Base-by-base conservation (phyloP, 2,888 invertebrate genomes). In the Gortyna flavago region DNA sequence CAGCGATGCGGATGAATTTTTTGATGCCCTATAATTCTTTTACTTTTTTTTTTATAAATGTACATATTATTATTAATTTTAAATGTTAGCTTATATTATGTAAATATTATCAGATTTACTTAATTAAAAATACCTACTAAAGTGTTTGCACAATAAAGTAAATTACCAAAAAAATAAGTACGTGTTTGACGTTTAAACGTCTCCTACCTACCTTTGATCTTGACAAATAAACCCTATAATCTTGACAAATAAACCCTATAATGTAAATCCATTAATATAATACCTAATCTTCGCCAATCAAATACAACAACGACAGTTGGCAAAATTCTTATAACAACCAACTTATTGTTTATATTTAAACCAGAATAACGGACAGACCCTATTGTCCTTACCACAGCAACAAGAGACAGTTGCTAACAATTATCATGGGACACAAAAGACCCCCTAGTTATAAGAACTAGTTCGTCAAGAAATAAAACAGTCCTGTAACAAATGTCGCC, bases 381-480 rank as follows among this genome's bases (percentile, higher is more conserved):
- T 61, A 79, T 84, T 85, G 76, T 84, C 54, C 38, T 69, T 38
- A 48, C 70, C 38, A 44, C 41, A 68, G 67, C n/a, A n/a, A 64
- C 62, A 72, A 16, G 69, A 86, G 86, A 91, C 91, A 90, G 91
- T 90, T 91, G 91, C 88, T 75, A 85, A 89, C 88, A 90, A 91
- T 91, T 87, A 90, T 83, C 81, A 83, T 86, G 73, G 59, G 78
- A 68, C 6, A 84, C 82, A 86, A 89, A 87, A 72, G 72, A 72
- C 44, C 67, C 69, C 66, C 25, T 69, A 48, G 61, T 72, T 83
- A 73, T 62, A 65, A 57, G 72, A 88, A 89, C 88, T 90, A 89
- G 85, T 77, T 79, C 81, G 59, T 74, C 66, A 70, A 72, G 72
- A 59, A 48, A 66, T 38, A 69, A 54, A 59, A 75, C 41, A 59